phyloP scores from a whole-genome alignment of 2,797 vertebrate species.

The Xerus rutilus region DNA sequence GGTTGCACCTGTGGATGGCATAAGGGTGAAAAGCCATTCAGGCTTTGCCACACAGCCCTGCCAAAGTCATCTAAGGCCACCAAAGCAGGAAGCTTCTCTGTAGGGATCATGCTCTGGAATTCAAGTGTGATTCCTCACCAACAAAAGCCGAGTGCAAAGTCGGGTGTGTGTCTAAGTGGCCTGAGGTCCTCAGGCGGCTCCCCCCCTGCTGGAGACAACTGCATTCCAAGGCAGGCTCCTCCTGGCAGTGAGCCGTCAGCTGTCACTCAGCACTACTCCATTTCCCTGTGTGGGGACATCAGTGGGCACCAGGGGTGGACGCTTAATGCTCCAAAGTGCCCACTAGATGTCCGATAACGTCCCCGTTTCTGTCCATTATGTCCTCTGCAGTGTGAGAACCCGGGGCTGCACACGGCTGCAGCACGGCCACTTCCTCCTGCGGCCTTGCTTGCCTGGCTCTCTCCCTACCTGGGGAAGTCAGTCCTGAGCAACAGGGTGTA shows the following conservation, averaged over 20 bases:
- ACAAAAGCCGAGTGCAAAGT: constrained; percentile 81
- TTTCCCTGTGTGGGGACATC: constrained; percentile 74
- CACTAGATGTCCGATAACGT: constrained; percentile 31
- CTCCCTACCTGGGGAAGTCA: too few species aligned
- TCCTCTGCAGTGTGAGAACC: constrained; percentile 1
- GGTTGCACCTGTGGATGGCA: constrained; percentile 74
- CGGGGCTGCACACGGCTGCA: neutral
- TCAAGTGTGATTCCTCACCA: constrained; percentile 82
- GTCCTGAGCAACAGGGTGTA: accelerated
- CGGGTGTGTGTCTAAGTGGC: constrained; percentile 28
- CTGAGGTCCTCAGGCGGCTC: too few species aligned
- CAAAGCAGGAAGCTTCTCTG: constrained; percentile 83
- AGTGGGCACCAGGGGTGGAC: constrained; percentile 71
- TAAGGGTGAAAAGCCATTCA: constrained; percentile 86
- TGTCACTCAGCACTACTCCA: constrained; percentile 86
- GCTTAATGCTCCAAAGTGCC: constrained; percentile 54
- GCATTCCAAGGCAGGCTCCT: constrained; percentile 69
- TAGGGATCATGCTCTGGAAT: constrained; percentile 80
- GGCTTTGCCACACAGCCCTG: constrained; percentile 83
- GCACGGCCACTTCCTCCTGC: neutral
- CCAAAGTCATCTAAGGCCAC: constrained; percentile 86
- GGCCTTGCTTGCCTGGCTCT: neutral
- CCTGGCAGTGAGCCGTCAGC: constrained; percentile 79
- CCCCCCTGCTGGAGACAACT: too few species aligned
- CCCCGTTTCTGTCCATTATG: neutral